Percentiles rank a stretch among this genome's conserved stretches.
Conservation (phyloP, 1,140 invertebrate genomes). For the Globodera ellingtonae region DNA sequence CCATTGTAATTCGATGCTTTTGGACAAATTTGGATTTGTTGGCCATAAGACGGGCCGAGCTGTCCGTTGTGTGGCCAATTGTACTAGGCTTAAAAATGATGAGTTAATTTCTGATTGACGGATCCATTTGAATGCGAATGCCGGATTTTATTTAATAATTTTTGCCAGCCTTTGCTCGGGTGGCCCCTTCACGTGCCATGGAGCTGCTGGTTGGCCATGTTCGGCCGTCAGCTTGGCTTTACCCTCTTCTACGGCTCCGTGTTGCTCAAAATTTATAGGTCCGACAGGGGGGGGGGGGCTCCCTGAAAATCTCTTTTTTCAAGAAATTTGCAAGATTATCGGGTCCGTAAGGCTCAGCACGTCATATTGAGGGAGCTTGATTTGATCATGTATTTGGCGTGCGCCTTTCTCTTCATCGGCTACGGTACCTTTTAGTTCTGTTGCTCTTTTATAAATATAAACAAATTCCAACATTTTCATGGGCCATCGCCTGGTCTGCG, state of each 20-base stretch:
- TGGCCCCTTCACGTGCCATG: slow-evolving; percentile 72
- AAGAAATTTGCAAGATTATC: slow-evolving; percentile 72
- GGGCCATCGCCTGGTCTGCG: slow-evolving; percentile 60
- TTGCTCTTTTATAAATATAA: background rate
- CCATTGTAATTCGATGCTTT: slow-evolving; percentile 73
- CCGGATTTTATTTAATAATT: background rate
- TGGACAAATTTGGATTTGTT: background rate
- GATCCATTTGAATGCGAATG: no score
- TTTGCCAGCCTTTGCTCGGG: slow-evolving; percentile 76
- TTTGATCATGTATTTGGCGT: slow-evolving; percentile 80
- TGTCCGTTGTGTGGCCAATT: background rate
- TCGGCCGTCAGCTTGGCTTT: slow-evolving; percentile 85
- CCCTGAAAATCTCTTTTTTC: slow-evolving; percentile 33
- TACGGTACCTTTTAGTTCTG: slow-evolving; percentile 63
- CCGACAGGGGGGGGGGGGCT: background rate
- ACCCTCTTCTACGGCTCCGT: slow-evolving; percentile 86
- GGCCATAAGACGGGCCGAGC: background rate
- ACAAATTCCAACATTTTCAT: slow-evolving; percentile 31
- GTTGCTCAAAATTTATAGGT: slow-evolving; percentile 84
- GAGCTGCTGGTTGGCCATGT: slow-evolving; percentile 78
- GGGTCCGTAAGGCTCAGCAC: slow-evolving; percentile 83
- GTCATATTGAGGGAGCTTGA: slow-evolving; percentile 84
- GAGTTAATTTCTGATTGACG: no score
- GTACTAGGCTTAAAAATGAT: no score
- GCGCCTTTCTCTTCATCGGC: slow-evolving; percentile 82